Conservation (phyloP, 2,888 invertebrate genomes). For the Nemurella pictetii region DNA sequence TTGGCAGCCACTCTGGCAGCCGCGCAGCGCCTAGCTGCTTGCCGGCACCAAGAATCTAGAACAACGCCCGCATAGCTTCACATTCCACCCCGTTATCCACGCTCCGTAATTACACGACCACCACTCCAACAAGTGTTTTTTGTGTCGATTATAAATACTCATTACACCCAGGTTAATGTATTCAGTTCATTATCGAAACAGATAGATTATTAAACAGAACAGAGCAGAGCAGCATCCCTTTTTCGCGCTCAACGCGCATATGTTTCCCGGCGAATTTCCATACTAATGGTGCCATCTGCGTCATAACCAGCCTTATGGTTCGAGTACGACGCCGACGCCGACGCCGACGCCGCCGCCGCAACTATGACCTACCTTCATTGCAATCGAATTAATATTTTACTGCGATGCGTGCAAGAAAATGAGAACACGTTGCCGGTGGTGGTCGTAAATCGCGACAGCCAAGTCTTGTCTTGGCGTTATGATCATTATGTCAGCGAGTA, state of each 20-base stretch:
- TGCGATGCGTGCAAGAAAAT: slow-evolving; percentile 5
- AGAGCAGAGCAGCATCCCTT: background rate
- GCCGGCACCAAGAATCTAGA: background rate
- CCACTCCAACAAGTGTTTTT: background rate
- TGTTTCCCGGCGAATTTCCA: too few species aligned
- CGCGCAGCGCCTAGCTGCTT: too few species aligned
- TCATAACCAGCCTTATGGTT: background rate
- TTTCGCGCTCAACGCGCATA: background rate
- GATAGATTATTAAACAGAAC: background rate
- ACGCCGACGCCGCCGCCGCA: background rate
- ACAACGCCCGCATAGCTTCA: background rate
- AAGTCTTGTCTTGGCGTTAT: slow-evolving; percentile 6
- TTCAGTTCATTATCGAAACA: background rate
- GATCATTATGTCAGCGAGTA: slow-evolving; percentile 11
- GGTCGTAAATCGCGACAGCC: slow-evolving; percentile 7
- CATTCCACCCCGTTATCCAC: background rate
- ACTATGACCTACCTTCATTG: background rate
- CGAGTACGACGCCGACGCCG: too few species aligned
- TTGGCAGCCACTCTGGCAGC: too few species aligned
- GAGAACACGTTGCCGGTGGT: background rate
- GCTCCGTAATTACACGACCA: background rate
- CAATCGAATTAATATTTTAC: slow-evolving; percentile 16
- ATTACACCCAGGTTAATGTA: background rate
- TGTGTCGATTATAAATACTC: background rate
- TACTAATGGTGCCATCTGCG: background rate